Evolutionary conservation across 2,888 invertebrate species (phyloP), one percentile per base, ranked within the genome.

Genomic region (Erannis defoliaria): DNA sequence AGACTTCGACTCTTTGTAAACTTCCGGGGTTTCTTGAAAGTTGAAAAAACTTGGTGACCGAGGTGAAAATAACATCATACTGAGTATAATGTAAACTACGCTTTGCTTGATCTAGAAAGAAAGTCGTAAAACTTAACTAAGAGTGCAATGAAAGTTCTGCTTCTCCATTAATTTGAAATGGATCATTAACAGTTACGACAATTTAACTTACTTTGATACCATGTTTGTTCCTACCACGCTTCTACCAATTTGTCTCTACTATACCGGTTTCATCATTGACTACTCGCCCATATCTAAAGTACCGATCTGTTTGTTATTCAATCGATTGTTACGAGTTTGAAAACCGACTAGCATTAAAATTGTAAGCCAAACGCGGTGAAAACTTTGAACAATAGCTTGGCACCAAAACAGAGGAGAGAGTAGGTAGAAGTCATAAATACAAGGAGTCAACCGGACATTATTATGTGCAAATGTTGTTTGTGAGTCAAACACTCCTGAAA

Each of bases 321-420:
- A 62, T 29, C 48, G 21, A 48, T 57, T 60, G 45, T 56, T 45
- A 49, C 55, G 18, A 29, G 42, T 42, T 31, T 54, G 16, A 21
- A 42, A 43, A 54, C 26, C 16, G 35, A 29, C 49, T 50, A 16
- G 40, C 38, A 42, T 48, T 49, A 33, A 42, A 40, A 53, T 59
- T 55, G 40, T 31, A 55, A 51, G 29, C 54, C 37, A 51, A 55
- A 78, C 71, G 71, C 62, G 71, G 80, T 81, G 78, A 84, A 82
- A 85, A 76, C 77, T 71, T 68, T 48, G 68, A 83, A 87, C 86
- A 89, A 87, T 86, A 72, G 75, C 58, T 73, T 72, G 75, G 73
- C 74, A 72, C 77, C 75, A 78, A 84, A 80, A 79, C 75, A 73
- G 71, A 79, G 82, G 84, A 82, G 86, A 88, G 84, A 88, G 86